Base-by-base conservation (phyloP, 2,113 vertebrate genomes). In the Rana temporaria region DNA sequence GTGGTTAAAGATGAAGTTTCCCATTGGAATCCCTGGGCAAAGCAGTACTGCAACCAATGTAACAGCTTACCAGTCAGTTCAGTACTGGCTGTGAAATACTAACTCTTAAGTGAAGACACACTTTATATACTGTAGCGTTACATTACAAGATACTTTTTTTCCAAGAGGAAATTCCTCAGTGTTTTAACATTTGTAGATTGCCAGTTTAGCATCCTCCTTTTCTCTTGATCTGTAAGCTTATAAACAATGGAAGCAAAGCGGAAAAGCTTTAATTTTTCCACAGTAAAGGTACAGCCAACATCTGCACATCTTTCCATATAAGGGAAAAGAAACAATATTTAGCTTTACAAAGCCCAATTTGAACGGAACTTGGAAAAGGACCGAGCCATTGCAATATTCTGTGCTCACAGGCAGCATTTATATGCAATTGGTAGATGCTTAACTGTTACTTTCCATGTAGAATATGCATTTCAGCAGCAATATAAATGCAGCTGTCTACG, bases 271-370 rank as follows among this genome's bases (percentile, higher is more conserved):
- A 16, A 53, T 67, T 78, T 56, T 55, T 18, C 64, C 30, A 69
- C 68, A 69, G n/a, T 69, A 0, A 85, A 83, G 79, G 77, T 86
- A 69, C 69, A 85, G 78, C 72, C 60, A 69, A 48, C 52, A 52
- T 26, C 7, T 0, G 4, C 4, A 30, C 42, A 34, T n/a, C 87
- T 89, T 67, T 32, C 85, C 85, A 81, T 82, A 68, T 82, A 79
- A 70, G 82, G 84, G 53, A 81, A 83, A 66, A 69, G 34, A 83
- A 24, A 62, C 79, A 48, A 26, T 26, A 42, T 68, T 77, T 20
- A 9, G 30, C 15, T 30, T 77, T 32, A 66, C 75, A 87, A 79
- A 64, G 4, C 20, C 38, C 65, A 4, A 60, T n/a, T 42, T 60
- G 69, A 56, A 12, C 52, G 63, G 68, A 60, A 77, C 62, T 64